Percentiles rank a stretch among this genome's conserved stretches.
Conservation (phyloP, 53 echinoderm and acorn worm genomes). For the Actinopyga echinites region DNA sequence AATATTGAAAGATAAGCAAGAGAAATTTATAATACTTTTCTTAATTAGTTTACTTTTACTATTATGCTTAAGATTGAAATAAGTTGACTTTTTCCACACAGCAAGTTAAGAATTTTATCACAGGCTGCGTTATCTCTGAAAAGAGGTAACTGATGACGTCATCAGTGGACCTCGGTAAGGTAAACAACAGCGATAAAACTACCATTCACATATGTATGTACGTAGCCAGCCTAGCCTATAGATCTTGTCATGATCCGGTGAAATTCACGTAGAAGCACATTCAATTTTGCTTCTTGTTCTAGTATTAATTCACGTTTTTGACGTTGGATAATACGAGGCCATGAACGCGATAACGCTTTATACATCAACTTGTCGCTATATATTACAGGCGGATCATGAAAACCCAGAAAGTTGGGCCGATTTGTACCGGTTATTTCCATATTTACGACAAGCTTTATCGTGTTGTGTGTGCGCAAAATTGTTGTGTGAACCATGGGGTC, state of each 20-base stretch:
- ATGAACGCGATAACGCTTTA: slow-evolving; percentile 99
- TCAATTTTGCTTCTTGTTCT: no score
- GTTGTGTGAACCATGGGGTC: slow-evolving; percentile 87
- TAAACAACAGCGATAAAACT: slow-evolving; percentile 21
- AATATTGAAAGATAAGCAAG: no score
- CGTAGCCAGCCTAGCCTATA: no score
- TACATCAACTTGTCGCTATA: slow-evolving; percentile 97
- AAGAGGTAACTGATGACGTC: background rate
- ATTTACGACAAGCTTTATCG: slow-evolving; percentile 94
- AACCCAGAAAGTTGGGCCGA: slow-evolving; percentile 95
- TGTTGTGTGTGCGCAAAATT: slow-evolving; percentile 96
- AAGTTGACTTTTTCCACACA: no score
- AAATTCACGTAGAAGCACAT: no score
- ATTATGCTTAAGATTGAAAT: no score
- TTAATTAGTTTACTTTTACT: no score
- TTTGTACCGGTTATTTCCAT: slow-evolving; percentile 95
- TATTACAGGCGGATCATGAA: slow-evolving; percentile 87
- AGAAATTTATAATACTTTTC: no score
- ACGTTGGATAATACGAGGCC: background rate
- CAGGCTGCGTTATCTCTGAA: no score
- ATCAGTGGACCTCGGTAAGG: slow-evolving; percentile 20
- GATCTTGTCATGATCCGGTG: no score
- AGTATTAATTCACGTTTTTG: no score
- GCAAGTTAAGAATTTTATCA: no score
- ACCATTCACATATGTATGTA: background rate